Conservation (phyloP, 2,797 vertebrate genomes). For the Luscinia luscinia region DNA sequence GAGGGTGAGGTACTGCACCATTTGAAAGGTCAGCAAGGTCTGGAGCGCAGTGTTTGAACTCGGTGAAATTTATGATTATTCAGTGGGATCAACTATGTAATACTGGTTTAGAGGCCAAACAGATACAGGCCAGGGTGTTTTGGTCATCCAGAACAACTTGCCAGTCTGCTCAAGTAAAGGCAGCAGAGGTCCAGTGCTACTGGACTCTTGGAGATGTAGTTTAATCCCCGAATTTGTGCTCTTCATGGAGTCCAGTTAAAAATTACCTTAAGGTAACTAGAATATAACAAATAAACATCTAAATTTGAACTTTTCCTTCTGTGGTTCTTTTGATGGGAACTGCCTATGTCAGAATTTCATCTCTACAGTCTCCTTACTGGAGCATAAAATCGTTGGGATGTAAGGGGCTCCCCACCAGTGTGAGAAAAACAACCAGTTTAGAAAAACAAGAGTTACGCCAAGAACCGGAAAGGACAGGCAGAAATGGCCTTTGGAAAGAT, state of each 20-base stretch:
- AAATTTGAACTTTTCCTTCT: not conserved
- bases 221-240: not conserved
- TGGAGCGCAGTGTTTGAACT: not conserved
- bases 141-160: not conserved
- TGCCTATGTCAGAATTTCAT: not conserved
- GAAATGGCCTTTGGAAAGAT: not conserved
- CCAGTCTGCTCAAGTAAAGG: not conserved
- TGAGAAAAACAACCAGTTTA: not conserved
- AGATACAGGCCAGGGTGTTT: not conserved
- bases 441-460: not conserved
- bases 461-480: not conserved
- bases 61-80: not conserved
- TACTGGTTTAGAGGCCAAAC: not conserved
- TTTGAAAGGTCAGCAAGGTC: accelerated
- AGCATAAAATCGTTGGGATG: not conserved
- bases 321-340: not conserved
- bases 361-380: not conserved
- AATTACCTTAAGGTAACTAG: not conserved
- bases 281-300: not conserved
- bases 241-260: not conserved
- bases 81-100: not conserved
- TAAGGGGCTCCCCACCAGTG: not conserved
- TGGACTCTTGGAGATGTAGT: not conserved
- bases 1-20: not conserved
- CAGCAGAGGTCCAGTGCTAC: not conserved